Evolutionary conservation across 2,113 vertebrate genomes (phyloP).

Genomic region (Antechinus stuartii): DNA sequence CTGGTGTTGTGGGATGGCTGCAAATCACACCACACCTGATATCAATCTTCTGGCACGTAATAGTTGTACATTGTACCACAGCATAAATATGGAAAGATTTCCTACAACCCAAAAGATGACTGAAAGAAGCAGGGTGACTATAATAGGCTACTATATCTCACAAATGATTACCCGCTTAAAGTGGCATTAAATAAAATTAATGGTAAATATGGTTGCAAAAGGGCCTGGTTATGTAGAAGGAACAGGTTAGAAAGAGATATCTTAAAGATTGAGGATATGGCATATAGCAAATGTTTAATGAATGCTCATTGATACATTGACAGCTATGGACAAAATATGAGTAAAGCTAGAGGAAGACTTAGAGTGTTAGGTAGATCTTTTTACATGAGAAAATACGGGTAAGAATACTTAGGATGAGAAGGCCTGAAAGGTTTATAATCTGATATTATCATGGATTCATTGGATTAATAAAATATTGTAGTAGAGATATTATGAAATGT

Average conservation of each 20-base stretch:
- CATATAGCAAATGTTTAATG: not conserved
- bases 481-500: not conserved
- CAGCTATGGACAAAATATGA: not conserved
- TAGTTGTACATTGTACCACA: not conserved
- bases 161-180: not conserved
- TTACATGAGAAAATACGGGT: not conserved
- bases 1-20: not conserved
- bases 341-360: not conserved
- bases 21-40: not conserved
- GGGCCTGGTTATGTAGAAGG: not conserved
- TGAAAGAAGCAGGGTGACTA: not conserved
- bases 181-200: not conserved
- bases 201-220: not conserved
- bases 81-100: not conserved
- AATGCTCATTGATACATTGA: not conserved
- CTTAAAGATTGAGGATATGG: not conserved
- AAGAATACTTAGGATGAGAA: not conserved
- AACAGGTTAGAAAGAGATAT: not conserved
- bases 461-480: not conserved
- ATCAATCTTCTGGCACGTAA: not conserved
- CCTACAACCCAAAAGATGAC: not conserved
- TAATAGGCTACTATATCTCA: not conserved
- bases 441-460: not conserved
- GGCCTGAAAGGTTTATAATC: not conserved
- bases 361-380: not conserved